A percentile compares a stretch with the other conserved stretches of the same genome.
These are phyloP conservation scores for Tachina grossa DNA, from an alignment of 2,888 invertebrate species.

Conservation along the genomic window DNA sequence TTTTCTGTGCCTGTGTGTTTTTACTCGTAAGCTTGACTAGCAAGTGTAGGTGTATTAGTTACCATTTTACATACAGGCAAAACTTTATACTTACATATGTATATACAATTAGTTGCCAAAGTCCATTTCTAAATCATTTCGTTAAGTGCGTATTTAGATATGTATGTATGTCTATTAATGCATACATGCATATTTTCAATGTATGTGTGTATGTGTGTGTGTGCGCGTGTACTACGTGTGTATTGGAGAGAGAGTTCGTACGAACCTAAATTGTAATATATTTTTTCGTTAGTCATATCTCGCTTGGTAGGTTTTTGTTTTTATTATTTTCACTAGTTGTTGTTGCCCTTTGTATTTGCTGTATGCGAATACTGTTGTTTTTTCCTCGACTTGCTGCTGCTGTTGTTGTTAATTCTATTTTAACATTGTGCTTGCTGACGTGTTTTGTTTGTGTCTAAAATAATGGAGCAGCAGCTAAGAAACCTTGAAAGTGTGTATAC, in stretches of 20 bases:
- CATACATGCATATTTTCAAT: not conserved
- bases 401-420: conserved; percentile 50
- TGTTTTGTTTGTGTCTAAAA: conserved; percentile 52
- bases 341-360: conserved; percentile 23
- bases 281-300: conserved; percentile 26
- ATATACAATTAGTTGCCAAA: too few relatives aligned
- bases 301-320: conserved; percentile 27
- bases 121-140: too few relatives aligned
- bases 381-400: conserved; percentile 30
- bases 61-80: not conserved
- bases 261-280: not conserved
- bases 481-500: conserved; percentile 63
- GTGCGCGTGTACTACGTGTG: not conserved
- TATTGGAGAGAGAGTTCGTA: not conserved
- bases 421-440: conserved; percentile 55
- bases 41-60: conserved; percentile 2
- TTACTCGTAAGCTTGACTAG: not conserved
- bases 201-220: not conserved
- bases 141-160: too few relatives aligned
- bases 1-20: not conserved
- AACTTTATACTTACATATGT: not conserved
- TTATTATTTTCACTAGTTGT: conserved; percentile 6
- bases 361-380: conserved; percentile 13
- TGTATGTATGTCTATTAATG: too few relatives aligned
- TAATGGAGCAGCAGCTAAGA: conserved; percentile 47